A percentile compares a stretch with the other conserved stretches of the same genome.
Conservation (phyloP, 2,888 invertebrate genomes). For the Ichneumon xanthorius region DNA sequence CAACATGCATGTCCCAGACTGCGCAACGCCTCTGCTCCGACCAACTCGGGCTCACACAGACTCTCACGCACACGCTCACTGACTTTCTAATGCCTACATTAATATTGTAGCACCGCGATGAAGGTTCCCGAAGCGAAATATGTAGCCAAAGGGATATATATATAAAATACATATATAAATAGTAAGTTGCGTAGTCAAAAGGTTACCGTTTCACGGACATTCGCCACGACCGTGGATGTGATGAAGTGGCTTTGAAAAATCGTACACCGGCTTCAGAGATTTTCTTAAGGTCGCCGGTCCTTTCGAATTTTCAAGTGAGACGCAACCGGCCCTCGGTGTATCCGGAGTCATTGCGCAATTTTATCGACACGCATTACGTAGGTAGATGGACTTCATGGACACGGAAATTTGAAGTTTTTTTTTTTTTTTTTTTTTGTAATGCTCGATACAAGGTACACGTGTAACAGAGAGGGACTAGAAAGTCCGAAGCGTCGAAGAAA, state of each 20-base stretch:
- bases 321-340: neutral
- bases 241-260: conserved; percentile 1
- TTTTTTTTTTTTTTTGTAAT: neutral
- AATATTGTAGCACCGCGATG: conserved; percentile 75
- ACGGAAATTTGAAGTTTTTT: neutral
- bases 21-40: conserved; percentile 50
- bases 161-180: neutral
- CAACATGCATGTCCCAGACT: neutral
- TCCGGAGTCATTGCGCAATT: neutral
- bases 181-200: conserved; percentile 9
- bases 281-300: neutral
- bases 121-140: conserved; percentile 57
- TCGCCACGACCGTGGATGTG: conserved; percentile 1
- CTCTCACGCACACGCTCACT: conserved; percentile 38
- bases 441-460: neutral
- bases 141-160: conserved; percentile 10
- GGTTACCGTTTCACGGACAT: conserved; percentile 17
- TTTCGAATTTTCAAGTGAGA: neutral
- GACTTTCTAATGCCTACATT: conserved; percentile 80
- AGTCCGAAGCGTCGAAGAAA: conserved; percentile 69
- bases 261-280: neutral
- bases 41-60: conserved; percentile 31
- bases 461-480: conserved; percentile 70
- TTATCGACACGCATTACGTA: neutral
- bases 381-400: neutral